Evolutionary conservation across 2,113 vertebrate species (phyloP), one percentile per base, ranked within the genome.

Genomic region (Trachemys scripta): DNA sequence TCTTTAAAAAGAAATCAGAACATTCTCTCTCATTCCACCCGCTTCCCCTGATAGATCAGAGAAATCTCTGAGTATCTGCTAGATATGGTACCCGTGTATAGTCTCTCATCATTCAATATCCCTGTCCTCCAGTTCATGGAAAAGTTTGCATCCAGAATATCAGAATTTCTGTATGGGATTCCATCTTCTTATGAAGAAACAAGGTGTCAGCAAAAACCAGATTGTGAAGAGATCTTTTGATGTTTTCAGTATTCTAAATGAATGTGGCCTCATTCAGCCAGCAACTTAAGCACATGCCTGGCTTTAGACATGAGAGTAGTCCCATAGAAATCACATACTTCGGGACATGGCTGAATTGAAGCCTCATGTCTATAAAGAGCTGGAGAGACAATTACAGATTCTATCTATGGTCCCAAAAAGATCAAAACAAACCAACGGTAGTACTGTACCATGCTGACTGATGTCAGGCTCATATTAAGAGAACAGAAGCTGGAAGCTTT

Each of bases 321-420:
- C 11, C 89, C 91, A 92, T 93, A 94, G 81, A 53, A 0, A 35
- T 80, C 75, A 89, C 82, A 92, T 92, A 85, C 85, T 96, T 96
- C 85, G 95, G 94, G 93, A 47, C 47, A 56, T 96, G 89, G 93
- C 35, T n/a, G 17, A 72, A 93, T 88, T 10, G 19, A 90, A 88
- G 94, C 92, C 95, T 84, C 79, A 90, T 3, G 9, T 51, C 93
- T 95, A 90, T 95, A 87, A 92, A 97, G 92, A 95, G 93, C 92
- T 65, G 47, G 89, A 49, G 89, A 47, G 38, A 62, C 96, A 93
- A 94, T 96, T 96, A 97, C 90, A 95, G 96, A 97, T 96, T 92
- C 20, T 82, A 94, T 87, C 95, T 96, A 89, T 85, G 93, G 94
- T 38, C 80, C 90, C 82, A 93, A 94, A 87, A 97, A 96, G 94